Evolutionary conservation across 2,113 vertebrate genomes (phyloP).

Genomic region (Zapus hudsonius): DNA sequence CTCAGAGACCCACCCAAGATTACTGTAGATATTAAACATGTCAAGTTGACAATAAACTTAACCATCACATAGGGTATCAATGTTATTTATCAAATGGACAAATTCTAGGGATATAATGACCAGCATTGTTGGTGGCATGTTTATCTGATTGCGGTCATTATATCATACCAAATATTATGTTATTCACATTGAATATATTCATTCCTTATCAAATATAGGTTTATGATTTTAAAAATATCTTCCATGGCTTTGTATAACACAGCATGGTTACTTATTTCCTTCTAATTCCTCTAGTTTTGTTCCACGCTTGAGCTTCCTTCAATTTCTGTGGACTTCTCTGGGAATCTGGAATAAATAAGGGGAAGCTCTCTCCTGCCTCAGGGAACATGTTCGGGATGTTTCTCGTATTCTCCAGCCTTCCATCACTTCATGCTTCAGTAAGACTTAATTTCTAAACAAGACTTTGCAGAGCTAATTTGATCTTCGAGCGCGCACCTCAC

Average conservation of each 20-base stretch:
- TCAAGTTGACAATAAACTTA: too few species aligned
- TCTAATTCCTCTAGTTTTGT: not conserved
- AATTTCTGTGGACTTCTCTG: not conserved
- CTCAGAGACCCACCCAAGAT: too few species aligned
- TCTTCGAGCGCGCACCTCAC: not conserved
- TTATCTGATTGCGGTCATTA: not conserved
- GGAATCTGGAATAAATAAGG: not conserved
- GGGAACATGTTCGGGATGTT: not conserved
- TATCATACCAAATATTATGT: not conserved
- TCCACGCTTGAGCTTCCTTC: not conserved
- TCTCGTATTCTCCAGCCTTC: not conserved
- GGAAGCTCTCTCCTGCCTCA: not conserved
- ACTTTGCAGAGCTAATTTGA: not conserved
- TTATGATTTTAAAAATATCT: not conserved
- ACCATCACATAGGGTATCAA: too few species aligned
- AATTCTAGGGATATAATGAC: not conserved
- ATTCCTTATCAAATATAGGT: not conserved
- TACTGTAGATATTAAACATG: too few species aligned
- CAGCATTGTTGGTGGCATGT: not conserved
- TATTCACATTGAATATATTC: not conserved
- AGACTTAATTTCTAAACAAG: constrained; percentile 20
- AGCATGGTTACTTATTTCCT: not conserved
- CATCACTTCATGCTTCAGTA: not conserved
- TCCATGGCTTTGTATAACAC: not conserved
- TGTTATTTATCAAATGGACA: too few species aligned